phyloP scores from a whole-genome alignment of 2,113 vertebrate genomes.

The Anser brachyrhynchus region DNA sequence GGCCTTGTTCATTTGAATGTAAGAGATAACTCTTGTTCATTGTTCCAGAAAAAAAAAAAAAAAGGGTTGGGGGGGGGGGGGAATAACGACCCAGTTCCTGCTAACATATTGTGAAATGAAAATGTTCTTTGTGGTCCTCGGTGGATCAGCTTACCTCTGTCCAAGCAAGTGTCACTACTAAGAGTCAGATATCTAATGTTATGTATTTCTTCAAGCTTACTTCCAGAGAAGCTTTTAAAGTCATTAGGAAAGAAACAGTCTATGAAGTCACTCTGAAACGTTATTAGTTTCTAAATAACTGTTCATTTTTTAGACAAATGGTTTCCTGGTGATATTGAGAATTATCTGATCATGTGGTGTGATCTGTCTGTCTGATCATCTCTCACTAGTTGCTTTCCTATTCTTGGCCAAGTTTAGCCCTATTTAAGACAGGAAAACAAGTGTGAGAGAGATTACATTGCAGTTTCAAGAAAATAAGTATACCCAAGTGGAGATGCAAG shows the following conservation, averaged over 20 bases:
- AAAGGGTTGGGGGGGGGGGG: no score
- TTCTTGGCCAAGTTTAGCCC: not conserved
- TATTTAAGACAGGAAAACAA: not conserved
- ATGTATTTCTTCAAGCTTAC: not conserved
- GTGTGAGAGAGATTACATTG: not conserved
- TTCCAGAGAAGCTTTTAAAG: not conserved
- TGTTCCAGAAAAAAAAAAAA: not conserved
- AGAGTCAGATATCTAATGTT: not conserved
- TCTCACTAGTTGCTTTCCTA: not conserved
- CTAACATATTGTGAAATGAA: not conserved
- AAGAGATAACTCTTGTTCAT: constrained; percentile 55
- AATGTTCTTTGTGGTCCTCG: not conserved
- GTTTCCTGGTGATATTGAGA: not conserved
- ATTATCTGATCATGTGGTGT: not conserved
- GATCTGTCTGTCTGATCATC: not conserved
- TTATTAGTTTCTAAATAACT: not conserved
- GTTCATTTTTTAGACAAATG: not conserved
- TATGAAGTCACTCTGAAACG: not conserved
- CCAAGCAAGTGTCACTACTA: not conserved
- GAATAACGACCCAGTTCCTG: not conserved
- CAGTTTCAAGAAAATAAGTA: not conserved
- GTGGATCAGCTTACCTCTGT: not conserved
- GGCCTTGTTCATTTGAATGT: constrained; percentile 21
- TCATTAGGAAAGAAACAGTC: not conserved
- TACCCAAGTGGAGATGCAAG: not conserved